Percentiles rank a stretch among this genome's conserved stretches.
phyloP scores from a whole-genome alignment of 2,797 vertebrate genomes.

The Remorina albescens region DNA sequence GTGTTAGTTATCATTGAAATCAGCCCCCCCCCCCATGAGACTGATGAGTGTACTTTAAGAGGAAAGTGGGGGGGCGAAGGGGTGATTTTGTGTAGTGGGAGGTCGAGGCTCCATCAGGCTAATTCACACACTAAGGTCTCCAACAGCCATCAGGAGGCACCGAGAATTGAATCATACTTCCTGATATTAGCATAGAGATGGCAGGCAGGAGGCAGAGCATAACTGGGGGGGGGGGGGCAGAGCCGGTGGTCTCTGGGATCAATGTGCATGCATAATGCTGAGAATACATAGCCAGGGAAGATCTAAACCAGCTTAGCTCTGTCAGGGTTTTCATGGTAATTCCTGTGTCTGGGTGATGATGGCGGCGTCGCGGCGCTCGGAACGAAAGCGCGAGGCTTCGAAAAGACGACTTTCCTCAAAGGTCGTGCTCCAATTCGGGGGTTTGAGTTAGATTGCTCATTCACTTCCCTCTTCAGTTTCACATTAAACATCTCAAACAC shows the following conservation, averaged over 20 bases:
- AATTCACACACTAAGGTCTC: slow-evolving; percentile 56
- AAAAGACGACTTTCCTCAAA: slow-evolving; percentile 25
- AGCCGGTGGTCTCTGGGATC: slow-evolving; percentile 50
- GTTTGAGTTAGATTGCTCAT: slow-evolving; percentile 21
- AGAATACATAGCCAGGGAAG: slow-evolving; percentile 26
- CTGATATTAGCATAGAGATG: slow-evolving; percentile 55
- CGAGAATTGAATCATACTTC: slow-evolving; percentile 41
- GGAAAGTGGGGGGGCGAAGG: slow-evolving; percentile 35
- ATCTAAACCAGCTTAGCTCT: slow-evolving; percentile 40
- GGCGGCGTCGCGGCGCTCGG: background rate
- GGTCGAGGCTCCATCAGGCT: slow-evolving; percentile 43
- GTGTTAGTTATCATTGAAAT: slow-evolving; percentile 72
- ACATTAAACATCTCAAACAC: slow-evolving; percentile 1
- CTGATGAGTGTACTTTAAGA: slow-evolving; percentile 55
- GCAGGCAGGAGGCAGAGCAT: slow-evolving; percentile 42
- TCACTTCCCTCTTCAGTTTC: slow-evolving; percentile 13
- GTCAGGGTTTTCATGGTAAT: slow-evolving; percentile 21
- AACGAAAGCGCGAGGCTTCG: slow-evolving; percentile 6
- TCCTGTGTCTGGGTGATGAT: slow-evolving; percentile 21
- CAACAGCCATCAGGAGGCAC: slow-evolving; percentile 48
- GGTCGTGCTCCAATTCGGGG: slow-evolving; percentile 19
- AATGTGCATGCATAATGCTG: slow-evolving; percentile 47
- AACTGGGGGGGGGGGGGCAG: slow-evolving; percentile 15
- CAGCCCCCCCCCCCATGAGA: slow-evolving; percentile 54
- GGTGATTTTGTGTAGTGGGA: slow-evolving; percentile 62